These are phyloP conservation scores for Xiphophorus hellerii DNA, from an alignment of 2,113 vertebrate genomes.

Conservation along the genomic window DNA sequence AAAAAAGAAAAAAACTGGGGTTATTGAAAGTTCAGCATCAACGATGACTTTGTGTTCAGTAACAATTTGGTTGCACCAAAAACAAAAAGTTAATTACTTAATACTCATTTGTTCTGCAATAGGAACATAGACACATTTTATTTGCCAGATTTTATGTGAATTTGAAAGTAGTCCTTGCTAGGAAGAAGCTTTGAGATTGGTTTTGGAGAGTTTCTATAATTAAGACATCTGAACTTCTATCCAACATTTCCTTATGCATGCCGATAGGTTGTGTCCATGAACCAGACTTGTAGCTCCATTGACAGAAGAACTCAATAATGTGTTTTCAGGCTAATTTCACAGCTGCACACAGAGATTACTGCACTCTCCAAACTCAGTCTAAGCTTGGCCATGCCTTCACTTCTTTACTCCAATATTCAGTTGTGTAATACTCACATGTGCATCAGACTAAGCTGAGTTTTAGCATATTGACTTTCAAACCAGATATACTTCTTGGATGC, in stretches of 20 bases:
- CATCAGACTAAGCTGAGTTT: not conserved
- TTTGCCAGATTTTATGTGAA: slow-evolving; percentile 24
- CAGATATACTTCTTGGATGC: not conserved
- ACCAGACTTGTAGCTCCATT: slow-evolving; percentile 1
- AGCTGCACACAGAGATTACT: slow-evolving; percentile 1
- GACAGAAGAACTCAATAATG: slow-evolving; percentile 20
- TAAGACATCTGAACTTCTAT: slow-evolving; percentile 34
- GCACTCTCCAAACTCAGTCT: not conserved
- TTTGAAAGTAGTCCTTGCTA: slow-evolving; percentile 47
- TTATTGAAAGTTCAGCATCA: slow-evolving; percentile 61
- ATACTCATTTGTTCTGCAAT: not conserved
- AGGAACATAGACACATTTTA: slow-evolving; percentile 16
- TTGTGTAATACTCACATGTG: not conserved
- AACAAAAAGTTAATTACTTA: slow-evolving; percentile 10
- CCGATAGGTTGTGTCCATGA: slow-evolving; percentile 7
- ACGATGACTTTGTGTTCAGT: slow-evolving; percentile 35
- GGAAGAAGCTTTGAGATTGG: not conserved
- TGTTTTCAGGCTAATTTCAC: not conserved
- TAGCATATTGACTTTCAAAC: not conserved
- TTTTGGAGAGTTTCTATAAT: slow-evolving; percentile 39
- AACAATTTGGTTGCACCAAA: slow-evolving; percentile 46
- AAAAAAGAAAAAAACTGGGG: slow-evolving; percentile 41
- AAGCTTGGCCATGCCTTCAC: not conserved
- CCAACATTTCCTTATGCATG: slow-evolving; percentile 15
- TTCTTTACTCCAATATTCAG: not conserved